Evolutionary conservation across 64 coral and sea anemone species (phyloP).

Genomic region (Anthopleura sola): DNA sequence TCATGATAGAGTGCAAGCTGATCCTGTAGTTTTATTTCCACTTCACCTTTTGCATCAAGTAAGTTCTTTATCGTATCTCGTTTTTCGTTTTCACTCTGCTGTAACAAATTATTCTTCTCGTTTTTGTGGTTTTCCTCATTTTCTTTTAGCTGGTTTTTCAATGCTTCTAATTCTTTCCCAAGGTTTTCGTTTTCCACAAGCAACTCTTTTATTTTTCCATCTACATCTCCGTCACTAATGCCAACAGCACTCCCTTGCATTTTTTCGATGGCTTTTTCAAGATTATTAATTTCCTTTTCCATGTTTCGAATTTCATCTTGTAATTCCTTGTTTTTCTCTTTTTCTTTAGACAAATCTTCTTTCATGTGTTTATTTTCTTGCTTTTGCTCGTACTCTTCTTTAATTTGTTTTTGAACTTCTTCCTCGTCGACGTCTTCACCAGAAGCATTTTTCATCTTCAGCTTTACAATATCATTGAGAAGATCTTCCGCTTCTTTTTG

Average conservation of each 20-base stretch:
- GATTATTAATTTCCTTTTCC: conserved; percentile 29
- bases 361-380: conserved; percentile 36
- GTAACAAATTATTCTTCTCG: conserved; percentile 22
- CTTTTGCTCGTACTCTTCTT: conserved; percentile 25
- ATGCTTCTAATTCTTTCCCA: conserved; percentile 6
- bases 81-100: conserved; percentile 34
- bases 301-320: conserved; percentile 21
- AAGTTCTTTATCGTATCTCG: conserved; percentile 1
- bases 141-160: conserved; percentile 43
- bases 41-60: conserved; percentile 10
- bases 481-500: conserved; percentile 75
- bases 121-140: conserved; percentile 22
- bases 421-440: conserved; percentile 27
- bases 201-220: conserved; percentile 23
- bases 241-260: neutral
- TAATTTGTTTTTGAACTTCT: conserved; percentile 23
- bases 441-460: conserved; percentile 58
- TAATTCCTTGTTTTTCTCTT: conserved; percentile 14
- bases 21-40: conserved; percentile 27
- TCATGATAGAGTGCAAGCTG: neutral
- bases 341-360: conserved; percentile 31
- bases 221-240: neutral
- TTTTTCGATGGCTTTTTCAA: conserved; percentile 15
- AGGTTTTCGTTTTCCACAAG: conserved; percentile 37
- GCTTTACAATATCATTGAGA: conserved; percentile 60